Evolutionary conservation across 2,797 vertebrate species (phyloP), one percentile per base, ranked within the genome.

Genomic region (Crypturellus tataupa): DNA sequence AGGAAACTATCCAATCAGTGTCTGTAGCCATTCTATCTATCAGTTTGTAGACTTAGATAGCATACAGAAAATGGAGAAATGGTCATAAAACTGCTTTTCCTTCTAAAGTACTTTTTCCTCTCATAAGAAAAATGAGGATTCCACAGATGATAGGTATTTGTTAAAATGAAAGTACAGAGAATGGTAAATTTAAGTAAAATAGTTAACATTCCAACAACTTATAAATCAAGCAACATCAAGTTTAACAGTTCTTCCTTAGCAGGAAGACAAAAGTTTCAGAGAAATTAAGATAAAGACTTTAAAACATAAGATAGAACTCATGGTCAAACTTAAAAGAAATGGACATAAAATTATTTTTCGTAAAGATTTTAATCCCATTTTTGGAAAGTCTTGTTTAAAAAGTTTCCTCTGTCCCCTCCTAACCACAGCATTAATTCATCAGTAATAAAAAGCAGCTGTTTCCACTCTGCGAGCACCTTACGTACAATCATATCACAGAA

Each of bases 61-160:
- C 3, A 20, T 70, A 67, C 23, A 87, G 8, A 31, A 37, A 80
- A 82, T 67, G 68, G 79, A 93, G 19, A 73, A 87, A 49, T 73
- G 33, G 19, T 68, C 49, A 8, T 16, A 15, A 35, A 85, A 10
- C 15, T 21, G 1, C 4, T 29, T 33, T 29, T 37, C 58, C 72
- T 78, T 37, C 23, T 42, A 39, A 78, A 68, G 31, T 5, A 19
- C 40, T 67, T 67, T 16, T 25, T 87, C 58, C 53, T 8, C 2
- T 8, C 2, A n/a, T 39, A 55, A 47, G 31, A 49, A 78, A 44
- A 64, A 46, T 7, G 42, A 67, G 35, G 39, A 56, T 39, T 71
- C 53, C 33, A 42, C 42, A 87, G 51, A 27, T 25, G 10, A 35
- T 31, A 82, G 59, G 13, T 51, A 29, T 62, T 27, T 80, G 24